Conservation (phyloP, 1,140 invertebrate genomes). For the Zaprionus taronus region DNA sequence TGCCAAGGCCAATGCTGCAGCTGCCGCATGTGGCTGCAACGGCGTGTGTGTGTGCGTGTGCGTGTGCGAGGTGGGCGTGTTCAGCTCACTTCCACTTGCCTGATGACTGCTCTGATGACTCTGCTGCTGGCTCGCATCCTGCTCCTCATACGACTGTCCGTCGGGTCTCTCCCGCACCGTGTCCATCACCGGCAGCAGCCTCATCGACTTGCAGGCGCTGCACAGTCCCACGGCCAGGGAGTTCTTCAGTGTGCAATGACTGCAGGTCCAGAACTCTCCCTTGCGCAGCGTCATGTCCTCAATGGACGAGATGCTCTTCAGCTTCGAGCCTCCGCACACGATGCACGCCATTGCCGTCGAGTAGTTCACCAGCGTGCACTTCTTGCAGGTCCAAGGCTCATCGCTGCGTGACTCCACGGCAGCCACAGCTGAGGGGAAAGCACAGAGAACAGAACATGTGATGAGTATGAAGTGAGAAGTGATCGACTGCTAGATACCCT, state of each 20-base stretch:
- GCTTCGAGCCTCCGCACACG: slow-evolving; percentile 92
- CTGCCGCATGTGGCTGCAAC: neutral
- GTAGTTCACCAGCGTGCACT: slow-evolving; percentile 93
- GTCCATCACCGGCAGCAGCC: slow-evolving; percentile 65
- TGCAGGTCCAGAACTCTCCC: slow-evolving; percentile 91
- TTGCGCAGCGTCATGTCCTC: slow-evolving; percentile 89
- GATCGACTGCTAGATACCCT: too few species aligned
- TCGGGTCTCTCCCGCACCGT: slow-evolving; percentile 67
- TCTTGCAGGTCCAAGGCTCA: slow-evolving; percentile 92
- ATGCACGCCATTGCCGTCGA: slow-evolving; percentile 89
- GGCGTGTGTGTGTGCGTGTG: neutral
- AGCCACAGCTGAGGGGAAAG: slow-evolving; percentile 3
- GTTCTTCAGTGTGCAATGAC: slow-evolving; percentile 93
- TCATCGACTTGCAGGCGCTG: slow-evolving; percentile 89
- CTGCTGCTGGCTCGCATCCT: slow-evolving; percentile 29
- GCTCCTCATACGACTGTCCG: slow-evolving; percentile 68
- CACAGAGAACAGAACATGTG: neutral
- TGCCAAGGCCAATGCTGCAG: neutral
- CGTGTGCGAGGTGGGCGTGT: neutral
- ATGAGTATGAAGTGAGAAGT: neutral
- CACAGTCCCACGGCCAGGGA: slow-evolving; percentile 89
- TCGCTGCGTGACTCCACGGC: slow-evolving; percentile 45
- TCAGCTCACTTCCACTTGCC: slow-evolving; percentile 15
- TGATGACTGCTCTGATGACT: neutral
- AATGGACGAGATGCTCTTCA: slow-evolving; percentile 87